phyloP scores from a whole-genome alignment of 2,113 vertebrate species.

The Nesogale talazaci region DNA sequence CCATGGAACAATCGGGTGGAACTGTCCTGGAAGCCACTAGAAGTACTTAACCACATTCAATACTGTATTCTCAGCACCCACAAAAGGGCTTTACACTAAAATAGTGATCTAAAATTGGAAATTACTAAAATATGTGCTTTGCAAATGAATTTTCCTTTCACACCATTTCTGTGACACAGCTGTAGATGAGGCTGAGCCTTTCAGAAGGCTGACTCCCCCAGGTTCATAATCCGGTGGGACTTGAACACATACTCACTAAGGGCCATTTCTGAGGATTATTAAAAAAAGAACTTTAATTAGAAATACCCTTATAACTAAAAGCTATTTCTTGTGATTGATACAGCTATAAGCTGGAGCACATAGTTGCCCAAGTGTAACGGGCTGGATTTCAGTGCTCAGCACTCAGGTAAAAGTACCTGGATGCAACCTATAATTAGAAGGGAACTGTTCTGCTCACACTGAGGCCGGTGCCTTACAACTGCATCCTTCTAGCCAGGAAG shows the following conservation, averaged over 20 bases:
- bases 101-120: not conserved
- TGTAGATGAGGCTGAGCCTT: not conserved
- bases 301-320: not conserved
- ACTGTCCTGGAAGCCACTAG: not conserved
- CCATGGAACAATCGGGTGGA: too few relatives aligned
- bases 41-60: not conserved
- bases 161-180: not conserved
- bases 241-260: not conserved
- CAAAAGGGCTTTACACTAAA: not conserved
- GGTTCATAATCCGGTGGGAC: not conserved
- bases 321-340: not conserved
- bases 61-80: not conserved
- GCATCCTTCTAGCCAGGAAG: not conserved
- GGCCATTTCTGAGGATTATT: not conserved
- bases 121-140: not conserved
- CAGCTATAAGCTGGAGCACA: too few relatives aligned
- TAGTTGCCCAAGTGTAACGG: accelerated
- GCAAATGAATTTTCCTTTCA: not conserved
- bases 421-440: accelerated
- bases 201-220: not conserved
- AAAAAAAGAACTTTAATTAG: not conserved
- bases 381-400: not conserved
- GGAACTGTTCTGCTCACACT: not conserved
- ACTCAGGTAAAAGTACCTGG: not conserved
- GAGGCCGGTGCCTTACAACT: not conserved